A percentile compares a stretch with the other conserved stretches of the same genome.
Evolutionary conservation across 2,888 invertebrate genomes (phyloP).

Genomic region (Orthonychiurus folsomi): DNA sequence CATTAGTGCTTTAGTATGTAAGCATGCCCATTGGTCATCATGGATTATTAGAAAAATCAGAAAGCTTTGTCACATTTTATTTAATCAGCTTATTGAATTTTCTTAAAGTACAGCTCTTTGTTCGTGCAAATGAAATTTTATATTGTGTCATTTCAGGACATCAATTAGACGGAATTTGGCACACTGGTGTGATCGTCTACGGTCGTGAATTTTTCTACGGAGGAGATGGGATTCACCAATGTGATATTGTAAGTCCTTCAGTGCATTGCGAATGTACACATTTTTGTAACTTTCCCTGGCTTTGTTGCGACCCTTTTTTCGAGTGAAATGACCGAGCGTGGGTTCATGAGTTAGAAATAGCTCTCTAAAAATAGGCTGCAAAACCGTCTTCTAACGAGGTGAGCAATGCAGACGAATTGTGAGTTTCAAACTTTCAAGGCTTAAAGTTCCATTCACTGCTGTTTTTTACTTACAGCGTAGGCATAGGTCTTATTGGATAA

Average conservation of each 20-base stretch:
- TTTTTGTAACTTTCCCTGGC: background rate
- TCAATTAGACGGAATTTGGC: slow-evolving; percentile 84
- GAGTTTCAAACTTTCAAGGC: no score
- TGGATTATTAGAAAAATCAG: no score
- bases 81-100: no score
- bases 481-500: no score
- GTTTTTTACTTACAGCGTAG: no score
- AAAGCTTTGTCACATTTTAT: no score
- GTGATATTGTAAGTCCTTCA: background rate
- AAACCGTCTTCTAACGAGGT: background rate
- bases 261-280: background rate
- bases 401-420: background rate
- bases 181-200: slow-evolving; percentile 81
- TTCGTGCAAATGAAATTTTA: no score
- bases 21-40: no score
- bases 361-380: slow-evolving; percentile 17
- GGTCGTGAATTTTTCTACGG: slow-evolving; percentile 83
- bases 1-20: no score
- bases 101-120: no score
- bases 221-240: slow-evolving; percentile 44
- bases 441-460: no score
- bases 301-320: background rate
- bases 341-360: slow-evolving; percentile 11
- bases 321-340: background rate
- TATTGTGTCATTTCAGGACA: slow-evolving; percentile 69